Base-by-base conservation (phyloP, 2,888 invertebrate genomes). In the Phaedon cochleariae region DNA sequence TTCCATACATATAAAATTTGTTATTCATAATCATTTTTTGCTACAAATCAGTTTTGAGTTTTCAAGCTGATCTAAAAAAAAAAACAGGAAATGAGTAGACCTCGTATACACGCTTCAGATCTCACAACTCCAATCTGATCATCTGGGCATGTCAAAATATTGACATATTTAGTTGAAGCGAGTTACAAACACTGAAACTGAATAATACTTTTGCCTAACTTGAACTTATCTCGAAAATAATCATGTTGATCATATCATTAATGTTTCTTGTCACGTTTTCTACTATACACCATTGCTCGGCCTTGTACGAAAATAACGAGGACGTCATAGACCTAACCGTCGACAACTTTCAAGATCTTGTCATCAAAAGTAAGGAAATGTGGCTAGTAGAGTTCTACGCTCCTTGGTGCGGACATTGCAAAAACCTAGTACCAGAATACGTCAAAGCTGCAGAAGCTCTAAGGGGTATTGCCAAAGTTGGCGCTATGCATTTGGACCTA, bases 311-410 rank as follows among this genome's bases (percentile, higher is more conserved):
- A 7, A 22, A 34, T 15, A 12, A 49, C 0, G 26, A 90, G 26
- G 90, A 90, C 78, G 95, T 97, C 17, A 86, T 95, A 5, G 91
- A 93, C 55, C 84, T 97, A 64, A 94, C 90, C 9, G 88, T 91
- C 0, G 85, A 86, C 41, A 96, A 95, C 85, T 97, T 97, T 80
- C 89, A 96, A 72, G 87, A 85, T 69, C 84, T 90, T 73, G 95
- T 97, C 3, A 82, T 90, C 46, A 87, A 92, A 70, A 89, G 92
- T 71, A 91, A 95, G 80, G 88, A 90, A 68, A 85, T 97, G 17
- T 97, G 97, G 96, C 83, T 98, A 61, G 92, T 98, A 0, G 96
- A 97, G 79, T 96, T 95, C 84, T 96, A 88, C 82, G 96, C 97
- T 0, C 95, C 96, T 0, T 97, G 96, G 96, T 96, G 93, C 80